Evolutionary conservation across 2,113 vertebrate genomes (phyloP).

Genomic region (Oryzias curvinotus): DNA sequence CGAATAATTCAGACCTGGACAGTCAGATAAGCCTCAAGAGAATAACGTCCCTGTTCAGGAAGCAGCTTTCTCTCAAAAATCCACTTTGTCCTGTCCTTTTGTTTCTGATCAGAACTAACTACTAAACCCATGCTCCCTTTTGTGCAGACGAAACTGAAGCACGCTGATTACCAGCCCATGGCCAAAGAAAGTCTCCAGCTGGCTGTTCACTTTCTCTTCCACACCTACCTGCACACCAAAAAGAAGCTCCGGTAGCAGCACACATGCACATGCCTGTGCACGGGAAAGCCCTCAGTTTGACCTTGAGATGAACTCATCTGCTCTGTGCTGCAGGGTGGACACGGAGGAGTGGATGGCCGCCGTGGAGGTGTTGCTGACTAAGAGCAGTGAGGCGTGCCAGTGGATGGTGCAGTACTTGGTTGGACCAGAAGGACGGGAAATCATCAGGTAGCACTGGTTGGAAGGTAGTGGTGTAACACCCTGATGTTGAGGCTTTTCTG

Average conservation of each 20-base stretch:
- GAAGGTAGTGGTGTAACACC: too few species aligned
- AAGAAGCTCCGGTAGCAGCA: conserved; percentile 92
- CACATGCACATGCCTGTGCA: background rate
- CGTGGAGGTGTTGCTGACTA: conserved; percentile 92
- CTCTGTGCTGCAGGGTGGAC: conserved; percentile 82
- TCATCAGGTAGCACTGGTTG: conserved; percentile 81
- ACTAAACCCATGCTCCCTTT: background rate
- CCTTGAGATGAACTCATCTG: background rate
- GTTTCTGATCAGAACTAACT: background rate
- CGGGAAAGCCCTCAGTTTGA: background rate
- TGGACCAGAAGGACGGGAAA: conserved; percentile 89
- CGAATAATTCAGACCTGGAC: background rate
- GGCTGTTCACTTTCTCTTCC: conserved; percentile 94
- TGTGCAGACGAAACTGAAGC: conserved; percentile 94
- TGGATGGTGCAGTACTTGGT: conserved; percentile 96
- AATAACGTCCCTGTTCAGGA: too few species aligned
- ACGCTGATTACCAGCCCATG: conserved; percentile 94
- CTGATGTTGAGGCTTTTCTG: too few species aligned
- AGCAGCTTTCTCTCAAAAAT: too few species aligned
- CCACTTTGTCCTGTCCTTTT: background rate
- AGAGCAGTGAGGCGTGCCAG: conserved; percentile 94
- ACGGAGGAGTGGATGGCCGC: conserved; percentile 98
- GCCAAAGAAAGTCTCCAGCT: conserved; percentile 94
- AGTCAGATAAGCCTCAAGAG: too few species aligned
- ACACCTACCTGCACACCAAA: conserved; percentile 97